phyloP scores from a whole-genome alignment of 2,797 vertebrate species.

The Pseudochirops cupreus region DNA sequence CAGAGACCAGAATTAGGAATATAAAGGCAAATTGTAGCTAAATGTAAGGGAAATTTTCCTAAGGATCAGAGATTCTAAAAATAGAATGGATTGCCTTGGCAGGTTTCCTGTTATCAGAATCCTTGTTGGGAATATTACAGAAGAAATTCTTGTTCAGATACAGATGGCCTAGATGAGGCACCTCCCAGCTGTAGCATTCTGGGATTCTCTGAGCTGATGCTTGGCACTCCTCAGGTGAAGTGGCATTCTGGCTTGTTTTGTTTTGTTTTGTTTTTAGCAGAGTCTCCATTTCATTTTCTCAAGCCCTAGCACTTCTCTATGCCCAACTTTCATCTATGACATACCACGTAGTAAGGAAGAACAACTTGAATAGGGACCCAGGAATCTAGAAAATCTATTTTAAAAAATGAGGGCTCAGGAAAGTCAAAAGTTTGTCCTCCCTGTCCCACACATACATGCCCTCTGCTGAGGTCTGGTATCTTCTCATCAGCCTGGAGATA shows the following conservation, averaged over 20 bases:
- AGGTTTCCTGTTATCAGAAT: neutral
- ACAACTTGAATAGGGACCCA: neutral
- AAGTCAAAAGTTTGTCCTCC: neutral
- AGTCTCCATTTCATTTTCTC: neutral
- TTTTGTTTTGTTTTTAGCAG: neutral
- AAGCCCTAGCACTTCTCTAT: neutral
- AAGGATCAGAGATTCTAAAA: neutral
- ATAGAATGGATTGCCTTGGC: neutral
- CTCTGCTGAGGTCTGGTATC: neutral
- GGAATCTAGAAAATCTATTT: neutral
- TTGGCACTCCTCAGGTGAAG: neutral
- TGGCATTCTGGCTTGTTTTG: neutral
- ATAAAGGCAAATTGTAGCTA: neutral
- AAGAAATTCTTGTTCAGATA: neutral
- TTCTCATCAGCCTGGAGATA: neutral
- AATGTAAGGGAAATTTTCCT: neutral
- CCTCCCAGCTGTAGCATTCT: neutral
- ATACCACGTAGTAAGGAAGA: neutral
- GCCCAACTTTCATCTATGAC: neutral
- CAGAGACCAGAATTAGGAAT: neutral
- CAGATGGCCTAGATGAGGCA: neutral
- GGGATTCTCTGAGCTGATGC: neutral
- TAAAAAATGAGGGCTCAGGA: neutral
- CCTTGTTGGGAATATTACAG: neutral
- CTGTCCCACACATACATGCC: neutral